These are phyloP conservation scores for Mycetomoellerius zeteki DNA, from an alignment of 1,140 invertebrate genomes.

Conservation along the genomic window DNA sequence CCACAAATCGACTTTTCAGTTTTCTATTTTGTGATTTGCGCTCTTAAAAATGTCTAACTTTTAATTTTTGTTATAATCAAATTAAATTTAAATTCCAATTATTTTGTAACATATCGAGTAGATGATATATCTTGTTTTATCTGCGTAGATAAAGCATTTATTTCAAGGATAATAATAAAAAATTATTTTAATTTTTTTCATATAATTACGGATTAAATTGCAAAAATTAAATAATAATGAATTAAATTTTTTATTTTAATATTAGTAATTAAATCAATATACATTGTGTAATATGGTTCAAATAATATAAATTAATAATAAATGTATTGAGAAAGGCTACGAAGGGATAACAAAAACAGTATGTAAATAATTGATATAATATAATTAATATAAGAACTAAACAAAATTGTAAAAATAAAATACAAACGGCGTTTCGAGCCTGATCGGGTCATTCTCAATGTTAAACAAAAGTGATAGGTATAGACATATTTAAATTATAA, in stretches of 20 bases:
- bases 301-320: too few relatives aligned
- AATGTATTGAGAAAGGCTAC: too few relatives aligned
- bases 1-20: conserved; percentile 10
- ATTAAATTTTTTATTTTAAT: conserved; percentile 10
- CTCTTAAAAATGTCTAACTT: neutral
- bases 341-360: too few relatives aligned
- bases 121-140: neutral
- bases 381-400: too few relatives aligned
- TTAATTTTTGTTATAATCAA: conserved; percentile 1
- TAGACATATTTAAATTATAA: too few relatives aligned
- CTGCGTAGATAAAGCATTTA: neutral
- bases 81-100: conserved; percentile 7
- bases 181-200: neutral
- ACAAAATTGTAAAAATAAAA: too few relatives aligned
- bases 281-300: too few relatives aligned
- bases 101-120: neutral
- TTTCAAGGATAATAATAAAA: neutral
- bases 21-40: neutral
- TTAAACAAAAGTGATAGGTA: too few relatives aligned
- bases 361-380: too few relatives aligned
- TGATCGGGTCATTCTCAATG: too few relatives aligned
- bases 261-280: neutral
- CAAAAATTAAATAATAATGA: conserved; percentile 14
- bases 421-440: too few relatives aligned
- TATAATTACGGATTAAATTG: neutral